Evolutionary conservation across 2,797 vertebrate genomes (phyloP), one percentile per base, ranked within the genome.

Genomic region (Astyanax mexicanus): DNA sequence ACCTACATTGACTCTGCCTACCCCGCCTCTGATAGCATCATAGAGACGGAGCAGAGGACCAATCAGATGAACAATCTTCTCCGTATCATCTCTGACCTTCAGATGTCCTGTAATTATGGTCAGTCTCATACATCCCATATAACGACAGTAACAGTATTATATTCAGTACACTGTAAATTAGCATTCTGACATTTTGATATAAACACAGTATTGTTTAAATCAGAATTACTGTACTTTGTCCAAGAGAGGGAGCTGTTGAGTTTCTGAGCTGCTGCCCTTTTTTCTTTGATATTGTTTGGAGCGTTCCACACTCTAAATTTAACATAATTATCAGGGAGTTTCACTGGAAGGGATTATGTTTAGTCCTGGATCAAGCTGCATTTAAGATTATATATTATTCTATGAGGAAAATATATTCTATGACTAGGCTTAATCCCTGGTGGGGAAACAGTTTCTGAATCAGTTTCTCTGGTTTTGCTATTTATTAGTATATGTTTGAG

Each of bases 11-110:
- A 99, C 90, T 99, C 97, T 0, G 97, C 97, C n/a, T 98, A 98
- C 81, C 97, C 97, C 0, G 95, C 97, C 11, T 98, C 96, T 12
- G 97, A 95, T 86, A 98, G 96, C 86, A 99, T 99, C 88, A 96
- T 99, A 82, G 97, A 98, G 89, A 98, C 97, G 0, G 96, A 99
- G 86, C 97, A 98, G 86, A 90, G 97, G 83, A 96, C 96, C 86
- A 98, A 98, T 87, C 96, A 98, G 86, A 99, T 99, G 97, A 99
- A 99, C 92, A 99, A 99, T 84, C 95, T 99, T 64, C 93, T 99
- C 54, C 92, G 97, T 83, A 93, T 97, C 83, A 97, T 99, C 80
- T 95, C 97, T 0, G 96, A 98, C 86, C 91, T 98, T 70, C 97
- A 99, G 90, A 93, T 97, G 89, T 99, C 96, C 77, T 96, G 95